A percentile compares a stretch with the other conserved stretches of the same genome.
Conservation (phyloP, 2,797 vertebrate genomes). For the Malurus leucopterus region DNA sequence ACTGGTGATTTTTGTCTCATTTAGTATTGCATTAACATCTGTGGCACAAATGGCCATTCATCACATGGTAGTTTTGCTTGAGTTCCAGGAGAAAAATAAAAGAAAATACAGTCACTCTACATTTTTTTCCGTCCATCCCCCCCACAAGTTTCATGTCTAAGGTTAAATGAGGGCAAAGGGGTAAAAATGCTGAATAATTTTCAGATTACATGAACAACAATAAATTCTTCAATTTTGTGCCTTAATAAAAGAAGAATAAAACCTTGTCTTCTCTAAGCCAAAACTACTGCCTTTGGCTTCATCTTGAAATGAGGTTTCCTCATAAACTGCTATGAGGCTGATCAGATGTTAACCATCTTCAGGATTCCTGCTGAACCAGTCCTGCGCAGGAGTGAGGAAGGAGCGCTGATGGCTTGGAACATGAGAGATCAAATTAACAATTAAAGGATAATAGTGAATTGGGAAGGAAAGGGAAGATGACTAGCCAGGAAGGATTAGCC, state of each 20-base stretch:
- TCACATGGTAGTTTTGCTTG: neutral
- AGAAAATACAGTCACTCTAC: neutral
- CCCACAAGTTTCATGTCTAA: neutral
- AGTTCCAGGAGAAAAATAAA: neutral
- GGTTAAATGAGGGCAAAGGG: neutral
- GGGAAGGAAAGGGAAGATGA: constrained; percentile 56
- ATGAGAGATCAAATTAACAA: constrained; percentile 18
- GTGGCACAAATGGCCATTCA: neutral
- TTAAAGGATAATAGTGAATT: constrained; percentile 47
- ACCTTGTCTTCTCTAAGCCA: neutral
- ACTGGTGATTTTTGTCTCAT: constrained; percentile 21
- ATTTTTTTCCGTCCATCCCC: neutral
- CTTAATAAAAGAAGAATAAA: neutral
- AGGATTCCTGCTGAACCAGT: constrained; percentile 15
- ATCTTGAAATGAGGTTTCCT: neutral
- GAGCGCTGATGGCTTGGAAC: neutral
- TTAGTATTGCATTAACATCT: constrained; percentile 21
- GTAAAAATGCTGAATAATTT: neutral
- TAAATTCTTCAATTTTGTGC: neutral
- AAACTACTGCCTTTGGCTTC: neutral
- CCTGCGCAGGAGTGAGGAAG: neutral
- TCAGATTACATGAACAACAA: neutral
- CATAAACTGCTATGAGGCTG: neutral
- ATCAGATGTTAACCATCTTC: neutral
- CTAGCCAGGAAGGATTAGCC: constrained; percentile 58